These are phyloP conservation scores for Ctenopoma multispine DNA, from an alignment of 2,797 vertebrate species.

Conservation along the genomic window DNA sequence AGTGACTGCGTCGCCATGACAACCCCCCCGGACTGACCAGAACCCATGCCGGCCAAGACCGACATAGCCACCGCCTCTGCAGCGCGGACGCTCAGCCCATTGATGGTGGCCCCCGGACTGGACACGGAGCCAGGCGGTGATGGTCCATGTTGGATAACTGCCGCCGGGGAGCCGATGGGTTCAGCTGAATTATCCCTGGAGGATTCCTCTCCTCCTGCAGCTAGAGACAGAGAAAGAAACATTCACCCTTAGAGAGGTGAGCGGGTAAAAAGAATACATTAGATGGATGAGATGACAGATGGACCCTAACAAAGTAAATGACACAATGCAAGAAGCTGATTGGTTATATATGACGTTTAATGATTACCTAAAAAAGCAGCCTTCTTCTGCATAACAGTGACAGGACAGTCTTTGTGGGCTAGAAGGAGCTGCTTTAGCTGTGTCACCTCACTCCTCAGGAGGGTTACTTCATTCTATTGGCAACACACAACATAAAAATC, in stretches of 20 bases:
- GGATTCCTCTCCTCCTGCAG: constrained; percentile 87
- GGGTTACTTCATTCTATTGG: constrained; percentile 91
- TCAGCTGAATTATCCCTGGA: constrained; percentile 87
- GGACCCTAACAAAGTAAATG: constrained; percentile 47
- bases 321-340: constrained; percentile 3
- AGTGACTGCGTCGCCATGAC: constrained; percentile 89
- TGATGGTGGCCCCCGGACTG: constrained; percentile 86
- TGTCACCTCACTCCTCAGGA: constrained; percentile 94
- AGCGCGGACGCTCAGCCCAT: constrained; percentile 90
- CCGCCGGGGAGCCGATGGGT: constrained; percentile 87
- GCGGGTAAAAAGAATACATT: constrained; percentile 73
- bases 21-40: constrained; percentile 86
- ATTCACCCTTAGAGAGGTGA: constrained; percentile 85
- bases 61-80: constrained; percentile 95
- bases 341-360: constrained; percentile 4
- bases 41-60: constrained; percentile 93
- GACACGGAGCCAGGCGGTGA: constrained; percentile 71
- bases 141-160: constrained; percentile 90
- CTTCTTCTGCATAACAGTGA: constrained; percentile 96
- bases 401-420: constrained; percentile 97
- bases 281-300: constrained; percentile 75
- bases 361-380: constrained; percentile 91
- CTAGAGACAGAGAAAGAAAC: constrained; percentile 78
- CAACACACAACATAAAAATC: constrained; percentile 27
- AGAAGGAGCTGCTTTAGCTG: constrained; percentile 96